Percentiles rank a stretch among this genome's conserved stretches.
Conservation (phyloP, 2,888 invertebrate genomes). For the Taphrorychus bicolor region DNA sequence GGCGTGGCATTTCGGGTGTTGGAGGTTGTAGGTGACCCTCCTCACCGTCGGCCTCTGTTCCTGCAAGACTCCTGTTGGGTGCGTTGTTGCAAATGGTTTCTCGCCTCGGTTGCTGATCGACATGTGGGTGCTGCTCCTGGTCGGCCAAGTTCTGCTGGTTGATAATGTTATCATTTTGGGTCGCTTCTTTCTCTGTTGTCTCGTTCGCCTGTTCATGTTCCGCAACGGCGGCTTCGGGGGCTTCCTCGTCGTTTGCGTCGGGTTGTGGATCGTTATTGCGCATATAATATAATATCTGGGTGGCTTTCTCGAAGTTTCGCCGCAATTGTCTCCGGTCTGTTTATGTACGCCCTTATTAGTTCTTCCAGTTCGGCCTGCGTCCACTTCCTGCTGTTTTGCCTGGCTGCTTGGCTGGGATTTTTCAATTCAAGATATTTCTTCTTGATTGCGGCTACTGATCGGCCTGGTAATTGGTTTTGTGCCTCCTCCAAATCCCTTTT, state of each 20-base stretch:
- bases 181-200: background rate
- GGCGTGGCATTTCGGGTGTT: background rate
- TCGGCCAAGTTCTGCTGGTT: background rate
- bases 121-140: no score
- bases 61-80: no score
- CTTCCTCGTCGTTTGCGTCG: background rate
- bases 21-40: constrained; percentile 8
- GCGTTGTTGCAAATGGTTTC: no score
- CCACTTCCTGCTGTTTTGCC: background rate
- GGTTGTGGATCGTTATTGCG: background rate
- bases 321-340: background rate
- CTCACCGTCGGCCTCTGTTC: no score
- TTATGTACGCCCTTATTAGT: background rate
- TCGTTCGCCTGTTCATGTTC: background rate
- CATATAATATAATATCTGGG: constrained; percentile 7
- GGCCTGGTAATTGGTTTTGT: background rate
- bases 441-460: constrained; percentile 5
- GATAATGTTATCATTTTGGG: background rate
- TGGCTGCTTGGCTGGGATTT: background rate
- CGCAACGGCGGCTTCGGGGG: background rate
- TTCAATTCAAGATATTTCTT: background rate
- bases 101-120: no score
- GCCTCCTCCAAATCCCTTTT: no score
- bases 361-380: background rate
- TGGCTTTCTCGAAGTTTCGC: no score